Evolutionary conservation across 2,888 invertebrate genomes (phyloP).

Genomic region (Lissonota sp.): DNA sequence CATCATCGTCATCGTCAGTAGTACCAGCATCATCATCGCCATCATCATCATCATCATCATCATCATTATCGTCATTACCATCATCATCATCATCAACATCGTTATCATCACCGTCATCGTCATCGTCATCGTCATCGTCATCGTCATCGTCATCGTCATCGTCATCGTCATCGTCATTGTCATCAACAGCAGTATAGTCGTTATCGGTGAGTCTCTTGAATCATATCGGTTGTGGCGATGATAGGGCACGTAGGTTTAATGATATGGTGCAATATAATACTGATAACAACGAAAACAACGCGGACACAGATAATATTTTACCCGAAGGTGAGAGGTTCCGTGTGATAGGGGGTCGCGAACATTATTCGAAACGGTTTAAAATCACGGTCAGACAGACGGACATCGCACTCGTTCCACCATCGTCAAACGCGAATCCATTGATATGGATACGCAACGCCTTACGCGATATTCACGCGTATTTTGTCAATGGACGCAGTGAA

Average conservation of each 20-base stretch:
- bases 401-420: neutral
- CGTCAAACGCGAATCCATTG: neutral
- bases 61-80: too few species aligned
- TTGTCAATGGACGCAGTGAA: neutral
- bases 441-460: conserved; percentile 18
- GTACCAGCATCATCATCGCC: neutral
- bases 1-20: too few species aligned
- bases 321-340: too few species aligned
- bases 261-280: neutral
- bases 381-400: too few species aligned
- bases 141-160: neutral
- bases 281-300: neutral
- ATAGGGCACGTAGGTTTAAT: neutral
- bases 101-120: neutral
- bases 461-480: conserved; percentile 8
- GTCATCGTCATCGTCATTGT: neutral
- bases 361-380: too few species aligned
- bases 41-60: neutral
- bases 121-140: too few species aligned
- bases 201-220: too few species aligned
- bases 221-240: too few species aligned
- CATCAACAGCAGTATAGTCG: neutral
- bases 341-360: too few species aligned
- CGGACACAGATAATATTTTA: too few species aligned
- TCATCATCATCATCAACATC: neutral